phyloP scores from a whole-genome alignment of 2,113 vertebrate genomes.

The Larimichthys crocea region DNA sequence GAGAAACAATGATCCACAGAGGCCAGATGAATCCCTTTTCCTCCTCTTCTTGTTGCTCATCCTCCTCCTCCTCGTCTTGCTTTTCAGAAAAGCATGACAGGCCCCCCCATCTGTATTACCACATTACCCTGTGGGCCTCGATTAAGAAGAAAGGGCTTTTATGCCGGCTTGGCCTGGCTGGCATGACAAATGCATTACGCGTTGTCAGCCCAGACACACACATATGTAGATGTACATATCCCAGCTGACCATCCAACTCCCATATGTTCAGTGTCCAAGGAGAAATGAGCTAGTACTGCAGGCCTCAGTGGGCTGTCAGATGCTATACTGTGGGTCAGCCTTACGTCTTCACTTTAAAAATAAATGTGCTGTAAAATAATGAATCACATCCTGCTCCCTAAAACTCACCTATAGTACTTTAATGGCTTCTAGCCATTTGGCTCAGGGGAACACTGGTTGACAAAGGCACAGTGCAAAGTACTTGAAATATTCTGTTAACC shows the following conservation, averaged over 20 bases:
- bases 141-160: slow-evolving; percentile 67
- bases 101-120: slow-evolving; percentile 70
- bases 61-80: slow-evolving; percentile 29
- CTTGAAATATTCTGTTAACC: neutral
- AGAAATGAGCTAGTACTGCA: slow-evolving; percentile 14
- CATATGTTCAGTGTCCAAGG: slow-evolving; percentile 57
- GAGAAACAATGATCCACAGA: slow-evolving; percentile 44
- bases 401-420: neutral
- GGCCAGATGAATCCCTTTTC: slow-evolving; percentile 42
- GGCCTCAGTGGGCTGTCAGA: slow-evolving; percentile 36
- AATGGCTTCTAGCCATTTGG: neutral
- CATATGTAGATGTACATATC: slow-evolving; percentile 27
- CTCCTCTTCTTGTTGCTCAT: slow-evolving; percentile 48
- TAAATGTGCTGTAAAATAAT: slow-evolving; percentile 51
- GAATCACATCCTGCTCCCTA: slow-evolving; percentile 16
- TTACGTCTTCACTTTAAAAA: slow-evolving; percentile 33
- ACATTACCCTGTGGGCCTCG: slow-evolving; percentile 56
- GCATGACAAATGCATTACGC: slow-evolving; percentile 64
- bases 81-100: slow-evolving; percentile 62
- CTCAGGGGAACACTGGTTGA: neutral
- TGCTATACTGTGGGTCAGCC: neutral
- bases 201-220: slow-evolving; percentile 35
- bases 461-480: neutral
- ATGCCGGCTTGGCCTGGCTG: slow-evolving; percentile 55
- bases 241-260: slow-evolving; percentile 65